Evolutionary conservation across 1,140 invertebrate species (phyloP).

Genomic region (Tachypleus tridentatus): DNA sequence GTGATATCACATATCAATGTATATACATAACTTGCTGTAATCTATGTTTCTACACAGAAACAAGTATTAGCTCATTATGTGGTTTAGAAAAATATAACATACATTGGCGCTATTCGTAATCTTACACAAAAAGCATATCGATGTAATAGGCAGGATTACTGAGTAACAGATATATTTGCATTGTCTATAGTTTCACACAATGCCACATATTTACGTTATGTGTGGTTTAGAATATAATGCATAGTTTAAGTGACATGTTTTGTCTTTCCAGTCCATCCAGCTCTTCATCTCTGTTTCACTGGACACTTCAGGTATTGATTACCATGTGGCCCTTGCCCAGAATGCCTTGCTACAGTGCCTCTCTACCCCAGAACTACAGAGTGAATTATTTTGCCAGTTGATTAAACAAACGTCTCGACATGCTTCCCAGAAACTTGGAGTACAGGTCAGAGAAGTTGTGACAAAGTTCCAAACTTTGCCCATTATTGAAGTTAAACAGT

Average conservation of each 20-base stretch:
- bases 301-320: constrained; percentile 88
- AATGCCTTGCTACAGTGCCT: constrained; percentile 87
- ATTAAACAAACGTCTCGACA: constrained; percentile 64
- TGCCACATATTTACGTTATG: no score
- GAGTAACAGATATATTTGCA: no score
- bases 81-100: no score
- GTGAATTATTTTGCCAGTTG: constrained; percentile 79
- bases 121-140: no score
- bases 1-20: no score
- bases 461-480: neutral
- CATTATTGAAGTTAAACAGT: neutral
- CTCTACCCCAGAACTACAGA: constrained; percentile 74
- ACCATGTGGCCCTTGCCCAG: constrained; percentile 88
- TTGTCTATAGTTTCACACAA: no score
- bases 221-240: neutral
- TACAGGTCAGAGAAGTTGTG: constrained; percentile 12
- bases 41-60: no score
- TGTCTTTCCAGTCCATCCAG: constrained; percentile 55
- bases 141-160: no score
- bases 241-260: no score
- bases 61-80: no score
- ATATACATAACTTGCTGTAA: no score
- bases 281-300: constrained; percentile 88
- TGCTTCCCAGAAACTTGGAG: constrained; percentile 18
- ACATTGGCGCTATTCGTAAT: no score